Percentiles rank a stretch among this genome's conserved stretches.
Evolutionary conservation across 2,113 vertebrate species (phyloP).

Genomic region (Atherinomorus stipes): DNA sequence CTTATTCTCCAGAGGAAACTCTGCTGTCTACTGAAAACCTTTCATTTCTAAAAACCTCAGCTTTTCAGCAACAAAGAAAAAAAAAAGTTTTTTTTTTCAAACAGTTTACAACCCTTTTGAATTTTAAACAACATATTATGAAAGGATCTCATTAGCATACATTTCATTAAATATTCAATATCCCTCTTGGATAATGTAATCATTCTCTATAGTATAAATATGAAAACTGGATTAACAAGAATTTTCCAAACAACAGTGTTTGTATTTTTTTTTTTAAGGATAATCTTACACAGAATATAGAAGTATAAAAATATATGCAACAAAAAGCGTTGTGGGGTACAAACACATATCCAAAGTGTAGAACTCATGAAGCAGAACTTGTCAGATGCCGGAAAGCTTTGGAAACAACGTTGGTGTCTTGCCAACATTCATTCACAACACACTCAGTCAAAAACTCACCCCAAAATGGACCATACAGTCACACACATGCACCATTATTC

Average conservation of each 20-base stretch:
- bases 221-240: slow-evolving; percentile 68
- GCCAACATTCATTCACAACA: slow-evolving; percentile 49
- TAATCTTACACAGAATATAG: slow-evolving; percentile 65
- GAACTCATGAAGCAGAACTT: slow-evolving; percentile 33
- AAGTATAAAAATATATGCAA: slow-evolving; percentile 81
- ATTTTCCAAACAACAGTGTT: slow-evolving; percentile 62
- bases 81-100: slow-evolving; percentile 37
- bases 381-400: slow-evolving; percentile 33
- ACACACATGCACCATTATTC: slow-evolving; percentile 42
- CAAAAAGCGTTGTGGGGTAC: slow-evolving; percentile 69
- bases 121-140: slow-evolving; percentile 51
- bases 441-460: slow-evolving; percentile 53
- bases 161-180: slow-evolving; percentile 40
- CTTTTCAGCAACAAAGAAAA: slow-evolving; percentile 19
- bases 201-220: slow-evolving; percentile 65
- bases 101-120: slow-evolving; percentile 26
- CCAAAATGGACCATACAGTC: slow-evolving; percentile 34
- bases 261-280: neutral
- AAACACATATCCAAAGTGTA: slow-evolving; percentile 72
- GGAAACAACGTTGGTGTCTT: slow-evolving; percentile 40
- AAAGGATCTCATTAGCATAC: slow-evolving; percentile 52
- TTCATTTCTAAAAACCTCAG: slow-evolving; percentile 42
- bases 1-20: slow-evolving; percentile 36
- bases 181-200: slow-evolving; percentile 35
- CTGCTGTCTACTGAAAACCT: slow-evolving; percentile 42